Evolutionary conservation across 2,113 vertebrate genomes (phyloP), one percentile per base, ranked within the genome.

Genomic region (Empidonax traillii): DNA sequence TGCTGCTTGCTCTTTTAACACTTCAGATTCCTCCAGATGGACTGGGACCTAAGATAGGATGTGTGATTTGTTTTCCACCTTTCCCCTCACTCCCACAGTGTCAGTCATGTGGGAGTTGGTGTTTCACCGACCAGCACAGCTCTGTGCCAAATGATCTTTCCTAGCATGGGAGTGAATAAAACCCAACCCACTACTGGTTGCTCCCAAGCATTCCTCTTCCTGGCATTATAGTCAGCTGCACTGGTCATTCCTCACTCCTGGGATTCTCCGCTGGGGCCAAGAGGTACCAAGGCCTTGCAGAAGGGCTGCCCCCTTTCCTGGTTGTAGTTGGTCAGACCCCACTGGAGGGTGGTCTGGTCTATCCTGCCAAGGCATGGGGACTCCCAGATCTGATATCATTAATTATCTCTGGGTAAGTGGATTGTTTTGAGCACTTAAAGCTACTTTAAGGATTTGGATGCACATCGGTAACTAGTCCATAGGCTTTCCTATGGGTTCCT

Each of bases 361-460:
- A 53, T 44, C 47, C 43, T 81, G 43, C 35, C 69, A 62, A 52
- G 39, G 16, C 49, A n/a, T 3, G 12, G 56, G 73, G 75, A 71
- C 77, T 89, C 85, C 75, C 25, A 7, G 61, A 46, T 66, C 84
- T 5, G 5, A 61, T 71, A 71, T 41, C 62, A 53, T 94, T 93
- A 94, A 93, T 92, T 94, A 88, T 80, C 41, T 0, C 61, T 1
- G 23, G 78, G 18, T 85, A 87, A 96, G 78, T 91, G 87, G 90
- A 91, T 94, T 62, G 47, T 88, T 95, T 94, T 53, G 93, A 93
- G 89, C 92, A 94, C 93, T 96, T 94, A 91, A 90, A 94, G 80
- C 81, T 94, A 53, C 94, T 94, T 94, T 79, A 94, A 79, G 91
- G 96, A 95, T 95, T 97, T 86, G 85, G 78, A 93, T 87, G 78